Percentiles rank a stretch among this genome's conserved stretches.
Evolutionary conservation across 2,888 invertebrate species (phyloP).

Genomic region (Halocaridina rubra): DNA sequence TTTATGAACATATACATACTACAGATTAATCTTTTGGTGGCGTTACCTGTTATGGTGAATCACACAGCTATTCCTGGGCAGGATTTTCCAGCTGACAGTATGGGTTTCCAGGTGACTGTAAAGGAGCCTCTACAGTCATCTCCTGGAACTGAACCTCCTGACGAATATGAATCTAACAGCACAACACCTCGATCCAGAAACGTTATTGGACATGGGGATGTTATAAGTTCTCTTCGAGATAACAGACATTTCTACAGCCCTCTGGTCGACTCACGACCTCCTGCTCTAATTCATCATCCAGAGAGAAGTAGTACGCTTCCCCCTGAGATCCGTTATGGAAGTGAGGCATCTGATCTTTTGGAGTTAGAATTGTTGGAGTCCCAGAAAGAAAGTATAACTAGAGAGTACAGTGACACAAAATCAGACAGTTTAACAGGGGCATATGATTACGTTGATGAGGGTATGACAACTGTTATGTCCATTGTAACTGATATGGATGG

Average conservation of each 20-base stretch:
- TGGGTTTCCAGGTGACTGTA: conserved; percentile 36
- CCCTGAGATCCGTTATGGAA: not conserved
- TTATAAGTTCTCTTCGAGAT: not conserved
- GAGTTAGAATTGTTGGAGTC: not conserved
- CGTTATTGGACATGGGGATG: conserved; percentile 36
- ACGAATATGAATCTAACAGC: conserved; percentile 9
- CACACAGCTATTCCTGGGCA: conserved; percentile 52
- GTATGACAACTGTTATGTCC: not conserved
- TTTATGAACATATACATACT: conserved; percentile 62
- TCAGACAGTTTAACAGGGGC: not conserved
- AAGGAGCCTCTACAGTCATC: not conserved
- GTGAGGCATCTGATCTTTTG: not conserved
- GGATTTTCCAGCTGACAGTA: conserved; percentile 26
- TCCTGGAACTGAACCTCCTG: conserved; percentile 5
- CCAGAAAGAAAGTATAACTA: not conserved
- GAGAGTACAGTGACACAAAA: not conserved
- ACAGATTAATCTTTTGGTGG: conserved; percentile 55
- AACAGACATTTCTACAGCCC: not conserved
- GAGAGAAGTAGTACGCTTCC: not conserved
- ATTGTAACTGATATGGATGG: not conserved
- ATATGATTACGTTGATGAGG: not conserved
- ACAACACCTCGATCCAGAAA: not conserved
- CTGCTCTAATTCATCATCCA: not conserved
- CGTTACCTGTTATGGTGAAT: conserved; percentile 62
- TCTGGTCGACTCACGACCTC: not conserved